A percentile compares a stretch with the other conserved stretches of the same genome.
These are phyloP conservation scores for Connochaetes taurinus DNA, from an alignment of 2,113 vertebrate genomes.

Conservation along the genomic window DNA sequence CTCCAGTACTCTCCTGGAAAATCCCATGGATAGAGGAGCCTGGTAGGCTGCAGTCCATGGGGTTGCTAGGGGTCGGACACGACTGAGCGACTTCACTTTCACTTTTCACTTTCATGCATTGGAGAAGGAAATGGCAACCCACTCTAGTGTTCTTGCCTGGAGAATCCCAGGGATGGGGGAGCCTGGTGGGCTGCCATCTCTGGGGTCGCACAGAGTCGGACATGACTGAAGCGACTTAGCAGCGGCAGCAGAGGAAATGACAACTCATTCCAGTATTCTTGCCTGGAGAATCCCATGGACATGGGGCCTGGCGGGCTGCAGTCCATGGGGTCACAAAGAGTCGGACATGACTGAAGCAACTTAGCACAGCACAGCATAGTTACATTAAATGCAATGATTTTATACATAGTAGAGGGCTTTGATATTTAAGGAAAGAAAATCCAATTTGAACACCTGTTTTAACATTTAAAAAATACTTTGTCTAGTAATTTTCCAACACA, in stretches of 20 bases:
- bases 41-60: not conserved
- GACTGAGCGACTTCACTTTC: not conserved
- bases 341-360: not conserved
- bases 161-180: too few relatives aligned
- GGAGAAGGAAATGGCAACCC: too few relatives aligned
- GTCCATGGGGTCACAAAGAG: not conserved
- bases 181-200: too few relatives aligned
- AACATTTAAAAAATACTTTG: not conserved
- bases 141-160: too few relatives aligned
- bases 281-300: not conserved
- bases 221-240: too few relatives aligned
- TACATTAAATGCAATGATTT: not conserved
- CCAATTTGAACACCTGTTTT: not conserved
- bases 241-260: not conserved
- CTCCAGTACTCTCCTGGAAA: not conserved
- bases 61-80: fast-evolving
- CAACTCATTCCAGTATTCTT: not conserved
- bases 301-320: not conserved
- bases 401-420: conserved; percentile 15
- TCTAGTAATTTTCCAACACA: not conserved
- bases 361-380: not conserved
- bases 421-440: not conserved
- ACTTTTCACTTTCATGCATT: too few relatives aligned
- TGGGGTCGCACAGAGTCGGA: fast-evolving
- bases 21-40: not conserved